These are phyloP conservation scores for Drosophila tristis DNA, from an alignment of 1,140 invertebrate species.

Conservation along the genomic window DNA sequence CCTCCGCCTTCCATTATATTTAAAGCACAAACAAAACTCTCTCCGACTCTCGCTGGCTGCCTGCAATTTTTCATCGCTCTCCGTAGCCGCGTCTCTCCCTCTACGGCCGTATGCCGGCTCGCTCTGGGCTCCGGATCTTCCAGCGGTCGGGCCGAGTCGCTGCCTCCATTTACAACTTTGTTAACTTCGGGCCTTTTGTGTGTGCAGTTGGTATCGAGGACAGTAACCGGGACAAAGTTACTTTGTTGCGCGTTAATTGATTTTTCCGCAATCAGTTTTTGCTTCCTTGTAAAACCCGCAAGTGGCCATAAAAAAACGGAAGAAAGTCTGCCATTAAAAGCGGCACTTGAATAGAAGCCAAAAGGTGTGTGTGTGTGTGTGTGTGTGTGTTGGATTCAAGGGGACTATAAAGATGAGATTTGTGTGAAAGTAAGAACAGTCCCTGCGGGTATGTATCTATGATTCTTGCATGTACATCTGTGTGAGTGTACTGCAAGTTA, in stretches of 20 bases:
- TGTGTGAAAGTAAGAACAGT: conserved; percentile 19
- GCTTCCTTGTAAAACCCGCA: conserved; percentile 32
- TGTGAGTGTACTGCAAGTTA: conserved; percentile 6
- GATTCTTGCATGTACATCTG: background rate
- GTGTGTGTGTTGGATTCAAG: no score
- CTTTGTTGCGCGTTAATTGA: conserved; percentile 82
- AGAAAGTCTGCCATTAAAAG: conserved; percentile 34
- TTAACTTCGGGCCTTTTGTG: conserved; percentile 73
- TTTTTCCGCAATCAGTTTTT: conserved; percentile 56
- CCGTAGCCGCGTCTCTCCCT: conserved; percentile 14
- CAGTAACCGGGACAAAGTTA: conserved; percentile 82
- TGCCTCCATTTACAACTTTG: conserved; percentile 72
- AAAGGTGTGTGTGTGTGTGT: conserved; percentile 12
- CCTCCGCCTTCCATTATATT: conserved; percentile 57
- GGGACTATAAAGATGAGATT: background rate
- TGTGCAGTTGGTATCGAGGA: conserved; percentile 79
- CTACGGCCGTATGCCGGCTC: conserved; percentile 44
- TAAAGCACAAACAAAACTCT: conserved; percentile 61
- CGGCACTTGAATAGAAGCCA: background rate
- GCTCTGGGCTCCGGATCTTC: conserved; percentile 7
- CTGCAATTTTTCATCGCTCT: conserved; percentile 27
- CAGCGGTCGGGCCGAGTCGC: conserved; percentile 20
- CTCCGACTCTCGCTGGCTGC: conserved; percentile 28
- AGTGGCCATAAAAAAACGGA: conserved; percentile 32
- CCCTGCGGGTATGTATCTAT: conserved; percentile 35